phyloP scores from a whole-genome alignment of 2,797 vertebrate species.

The Lithobates sylvaticus region DNA sequence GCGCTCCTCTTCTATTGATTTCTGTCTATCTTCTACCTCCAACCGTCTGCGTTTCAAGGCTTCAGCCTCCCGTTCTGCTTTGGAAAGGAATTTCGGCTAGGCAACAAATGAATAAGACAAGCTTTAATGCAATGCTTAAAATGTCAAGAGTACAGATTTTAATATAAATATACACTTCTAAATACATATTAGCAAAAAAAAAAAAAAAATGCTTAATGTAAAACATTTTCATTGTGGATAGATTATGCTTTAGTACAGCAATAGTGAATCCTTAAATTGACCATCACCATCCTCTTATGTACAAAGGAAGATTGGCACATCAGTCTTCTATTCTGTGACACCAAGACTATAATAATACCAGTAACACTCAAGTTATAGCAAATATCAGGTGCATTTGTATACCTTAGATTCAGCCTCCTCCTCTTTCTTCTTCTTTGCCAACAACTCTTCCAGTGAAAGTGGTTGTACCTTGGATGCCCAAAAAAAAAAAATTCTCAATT shows the following conservation, averaged over 20 bases:
- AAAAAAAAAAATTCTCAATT: neutral
- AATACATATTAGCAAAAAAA: too few species aligned
- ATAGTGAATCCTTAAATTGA: too few species aligned
- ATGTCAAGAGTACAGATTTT: too few species aligned
- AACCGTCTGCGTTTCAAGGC: constrained; percentile 89
- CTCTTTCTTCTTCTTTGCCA: constrained; percentile 96
- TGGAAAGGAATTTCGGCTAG: constrained; percentile 97
- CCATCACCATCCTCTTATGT: too few species aligned
- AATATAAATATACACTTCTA: too few species aligned
- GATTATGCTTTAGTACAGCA: too few species aligned
- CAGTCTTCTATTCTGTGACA: too few species aligned
- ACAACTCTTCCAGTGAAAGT: constrained; percentile 93
- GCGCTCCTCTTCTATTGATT: constrained; percentile 88
- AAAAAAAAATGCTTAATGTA: too few species aligned
- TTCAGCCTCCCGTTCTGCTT: constrained; percentile 91
- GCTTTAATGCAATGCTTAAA: neutral
- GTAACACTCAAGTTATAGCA: neutral
- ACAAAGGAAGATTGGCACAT: too few species aligned
- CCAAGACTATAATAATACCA: neutral
- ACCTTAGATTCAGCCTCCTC: constrained; percentile 97
- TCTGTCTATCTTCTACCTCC: constrained; percentile 87
- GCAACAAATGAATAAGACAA: neutral
- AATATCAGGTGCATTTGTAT: constrained; percentile 16
- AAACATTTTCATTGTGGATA: too few species aligned
- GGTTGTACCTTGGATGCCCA: constrained; percentile 83